Evolutionary conservation across 2,113 vertebrate species (phyloP), one percentile per base, ranked within the genome.

Genomic region (Vicugna pacos): DNA sequence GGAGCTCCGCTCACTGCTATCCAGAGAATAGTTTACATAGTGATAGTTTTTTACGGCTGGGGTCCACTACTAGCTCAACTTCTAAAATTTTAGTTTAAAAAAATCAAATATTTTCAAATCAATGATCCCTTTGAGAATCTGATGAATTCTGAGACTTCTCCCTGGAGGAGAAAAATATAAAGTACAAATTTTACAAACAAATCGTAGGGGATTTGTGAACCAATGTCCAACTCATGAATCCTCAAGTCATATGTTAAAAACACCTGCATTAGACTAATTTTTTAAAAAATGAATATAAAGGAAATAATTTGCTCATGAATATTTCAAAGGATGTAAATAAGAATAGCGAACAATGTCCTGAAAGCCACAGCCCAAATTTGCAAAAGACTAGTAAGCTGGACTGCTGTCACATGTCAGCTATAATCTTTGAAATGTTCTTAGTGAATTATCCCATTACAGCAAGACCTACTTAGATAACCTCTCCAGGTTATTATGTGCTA

Each of bases 111-210:
- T 64, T 92, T 84, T 91, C 64, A 64, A 2, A 54, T 22, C 11
- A 50, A 28, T 46, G 8, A 77, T n/a, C 22, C 30, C 42, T 88
- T 69, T 86, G 46, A 84, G 28, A 93, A 86, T 70, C 64, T 75
- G 0, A 93, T 87, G n/a, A 84, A 76, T 73, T 65, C 28, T 38
- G 73, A 5, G 6, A 60, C 22, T 89, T 85, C 19, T 80, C 64
- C 5, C 32, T 76, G 24, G n/a, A 52, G 26, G 8, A 35, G 35
- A 58, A 69, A 92, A 89, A 83, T 38, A 62, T 20, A 38, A 89
- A 89, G 16, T 64, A 67, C 46, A 76, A 56, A 70, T 58, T 80
- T 86, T 64, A 62, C 32, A 93, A 85, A 97, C 8, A 42, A 89
- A 26, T 67, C 83, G 65, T 52, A 87, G 60, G 12, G 24, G 5